Conservation (phyloP, 2,797 vertebrate species). For the Melanotaenia trifasciata region DNA sequence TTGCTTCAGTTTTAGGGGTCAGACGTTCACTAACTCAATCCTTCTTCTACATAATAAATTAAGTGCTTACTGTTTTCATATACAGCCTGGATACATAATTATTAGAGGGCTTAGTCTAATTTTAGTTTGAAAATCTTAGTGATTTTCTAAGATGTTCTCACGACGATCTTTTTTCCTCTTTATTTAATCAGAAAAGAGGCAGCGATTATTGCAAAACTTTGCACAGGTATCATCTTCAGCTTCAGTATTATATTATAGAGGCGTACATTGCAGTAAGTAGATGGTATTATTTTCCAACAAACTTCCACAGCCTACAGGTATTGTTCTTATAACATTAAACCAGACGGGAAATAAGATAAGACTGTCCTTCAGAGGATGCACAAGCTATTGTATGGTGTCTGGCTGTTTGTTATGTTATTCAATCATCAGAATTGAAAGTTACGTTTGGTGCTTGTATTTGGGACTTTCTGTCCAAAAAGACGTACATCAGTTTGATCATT, state of each 20-base stretch:
- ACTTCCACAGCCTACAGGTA: constrained; percentile 68
- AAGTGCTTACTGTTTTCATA: neutral
- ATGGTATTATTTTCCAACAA: constrained; percentile 67
- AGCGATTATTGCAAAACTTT: constrained; percentile 46
- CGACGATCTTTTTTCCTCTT: constrained; percentile 55
- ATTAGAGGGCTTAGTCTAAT: neutral
- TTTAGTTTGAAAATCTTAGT: neutral
- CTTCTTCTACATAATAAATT: neutral
- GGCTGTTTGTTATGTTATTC: neutral
- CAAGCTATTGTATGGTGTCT: constrained; percentile 2
- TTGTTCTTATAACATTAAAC: constrained; percentile 35
- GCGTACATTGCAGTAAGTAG: constrained; percentile 47
- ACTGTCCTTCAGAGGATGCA: neutral
- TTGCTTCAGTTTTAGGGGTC: constrained; percentile 21
- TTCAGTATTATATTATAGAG: constrained; percentile 54
- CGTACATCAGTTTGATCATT: neutral
- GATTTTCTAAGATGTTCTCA: constrained; percentile 60
- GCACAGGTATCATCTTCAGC: constrained; percentile 63
- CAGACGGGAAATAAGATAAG: constrained; percentile 39
- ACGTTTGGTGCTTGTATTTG: neutral
- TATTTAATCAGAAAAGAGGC: constrained; percentile 39
- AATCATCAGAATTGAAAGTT: neutral
- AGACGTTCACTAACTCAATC: constrained; percentile 31
- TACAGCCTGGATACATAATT: neutral
- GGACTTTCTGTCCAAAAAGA: neutral